Conservation (phyloP, 2,888 invertebrate species). For the Cephus pygmeus region DNA sequence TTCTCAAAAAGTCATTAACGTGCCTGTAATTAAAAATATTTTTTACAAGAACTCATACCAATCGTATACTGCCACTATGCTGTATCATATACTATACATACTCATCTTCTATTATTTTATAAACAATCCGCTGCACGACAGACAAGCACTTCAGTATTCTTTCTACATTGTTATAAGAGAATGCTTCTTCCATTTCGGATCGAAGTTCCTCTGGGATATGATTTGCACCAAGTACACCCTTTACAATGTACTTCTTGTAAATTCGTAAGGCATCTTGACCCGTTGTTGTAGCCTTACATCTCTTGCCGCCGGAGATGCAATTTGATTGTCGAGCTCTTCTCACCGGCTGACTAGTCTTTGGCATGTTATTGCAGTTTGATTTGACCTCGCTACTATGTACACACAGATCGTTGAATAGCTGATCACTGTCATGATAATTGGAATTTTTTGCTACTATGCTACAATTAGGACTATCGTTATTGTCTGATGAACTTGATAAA, state of each 20-base stretch:
- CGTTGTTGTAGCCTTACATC: slow-evolving; percentile 40
- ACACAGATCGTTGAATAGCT: slow-evolving; percentile 8
- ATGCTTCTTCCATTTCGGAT: slow-evolving; percentile 73
- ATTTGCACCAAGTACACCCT: slow-evolving; percentile 74
- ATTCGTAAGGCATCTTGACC: slow-evolving; percentile 75
- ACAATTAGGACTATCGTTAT: slow-evolving; percentile 36
- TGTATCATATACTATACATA: slow-evolving; percentile 56
- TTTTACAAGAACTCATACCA: neutral
- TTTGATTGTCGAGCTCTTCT: slow-evolving; percentile 39
- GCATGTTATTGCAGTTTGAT: slow-evolving; percentile 46
- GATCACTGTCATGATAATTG: slow-evolving; percentile 21
- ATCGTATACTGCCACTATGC: neutral
- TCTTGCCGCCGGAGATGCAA: slow-evolving; percentile 29
- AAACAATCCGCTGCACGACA: slow-evolving; percentile 77
- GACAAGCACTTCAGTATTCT: slow-evolving; percentile 79
- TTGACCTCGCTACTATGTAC: slow-evolving; percentile 39
- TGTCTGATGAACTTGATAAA: slow-evolving; percentile 24
- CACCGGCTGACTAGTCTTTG: slow-evolving; percentile 53
- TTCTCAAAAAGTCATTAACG: slow-evolving; percentile 84
- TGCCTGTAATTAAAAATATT: slow-evolving; percentile 66
- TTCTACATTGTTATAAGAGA: slow-evolving; percentile 75
- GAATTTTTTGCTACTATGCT: slow-evolving; percentile 16
- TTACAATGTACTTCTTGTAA: slow-evolving; percentile 81
- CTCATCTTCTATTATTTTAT: slow-evolving; percentile 77
- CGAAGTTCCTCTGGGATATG: slow-evolving; percentile 72